Percentiles rank a stretch among this genome's conserved stretches.
Conservation (phyloP, 2,797 vertebrate genomes). For the Pelodytes ibericus region DNA sequence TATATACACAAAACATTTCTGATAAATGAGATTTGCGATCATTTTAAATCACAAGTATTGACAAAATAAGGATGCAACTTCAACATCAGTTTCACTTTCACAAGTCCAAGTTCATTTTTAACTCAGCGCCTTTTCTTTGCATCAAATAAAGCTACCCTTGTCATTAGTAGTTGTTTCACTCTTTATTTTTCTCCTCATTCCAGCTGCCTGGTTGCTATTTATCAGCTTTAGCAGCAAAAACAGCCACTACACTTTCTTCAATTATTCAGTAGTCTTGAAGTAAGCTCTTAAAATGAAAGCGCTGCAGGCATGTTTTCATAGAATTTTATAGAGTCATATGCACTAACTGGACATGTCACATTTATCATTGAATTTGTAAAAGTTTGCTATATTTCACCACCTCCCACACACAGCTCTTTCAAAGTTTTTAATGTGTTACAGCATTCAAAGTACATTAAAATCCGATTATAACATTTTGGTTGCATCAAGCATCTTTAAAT, state of each 20-base stretch:
- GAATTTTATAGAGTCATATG: slow-evolving; percentile 35
- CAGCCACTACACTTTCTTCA: slow-evolving; percentile 24
- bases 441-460: not conserved
- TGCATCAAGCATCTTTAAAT: too few relatives aligned
- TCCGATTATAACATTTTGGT: not conserved
- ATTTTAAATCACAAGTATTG: too few relatives aligned
- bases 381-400: slow-evolving; percentile 12
- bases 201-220: slow-evolving; percentile 7
- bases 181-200: slow-evolving; percentile 12
- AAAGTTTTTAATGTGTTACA: slow-evolving; percentile 26
- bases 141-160: not conserved
- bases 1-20: too few relatives aligned
- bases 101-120: too few relatives aligned
- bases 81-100: too few relatives aligned
- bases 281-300: slow-evolving; percentile 31
- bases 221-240: slow-evolving; percentile 27
- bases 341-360: slow-evolving; percentile 38
- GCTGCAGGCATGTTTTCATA: slow-evolving; percentile 40
- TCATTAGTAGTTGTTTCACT: not conserved
- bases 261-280: slow-evolving; percentile 42
- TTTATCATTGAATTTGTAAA: slow-evolving; percentile 36
- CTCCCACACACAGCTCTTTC: slow-evolving; percentile 1
- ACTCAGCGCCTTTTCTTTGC: not conserved
- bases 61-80: too few relatives aligned
- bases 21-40: too few relatives aligned